A percentile compares a stretch with the other conserved stretches of the same genome.
These are phyloP conservation scores for Himantopus leucocephalus DNA, from an alignment of 2,113 vertebrate genomes.

Conservation along the genomic window DNA sequence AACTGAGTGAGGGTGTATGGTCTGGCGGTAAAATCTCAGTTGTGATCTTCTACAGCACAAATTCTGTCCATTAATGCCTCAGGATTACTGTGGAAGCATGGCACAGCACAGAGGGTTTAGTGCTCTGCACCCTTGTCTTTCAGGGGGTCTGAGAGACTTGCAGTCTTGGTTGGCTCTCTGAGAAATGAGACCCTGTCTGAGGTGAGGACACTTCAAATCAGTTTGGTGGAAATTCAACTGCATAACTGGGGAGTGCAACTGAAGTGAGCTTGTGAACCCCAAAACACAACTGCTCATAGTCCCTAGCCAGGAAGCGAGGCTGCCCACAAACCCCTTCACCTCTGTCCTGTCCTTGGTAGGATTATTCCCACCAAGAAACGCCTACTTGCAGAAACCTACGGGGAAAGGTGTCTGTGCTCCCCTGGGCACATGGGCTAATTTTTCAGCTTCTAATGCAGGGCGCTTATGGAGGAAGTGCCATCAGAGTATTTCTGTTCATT, in stretches of 20 bases:
- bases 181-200: neutral
- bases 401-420: neutral
- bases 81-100: neutral
- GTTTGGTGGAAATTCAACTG: neutral
- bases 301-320: neutral
- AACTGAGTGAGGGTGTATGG: neutral
- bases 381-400: neutral
- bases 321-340: neutral
- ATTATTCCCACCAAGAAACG: neutral
- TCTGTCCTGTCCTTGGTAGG: neutral
- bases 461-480: neutral
- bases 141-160: neutral
- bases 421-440: neutral
- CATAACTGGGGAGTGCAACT: neutral
- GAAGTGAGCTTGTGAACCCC: neutral
- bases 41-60: neutral
- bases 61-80: neutral
- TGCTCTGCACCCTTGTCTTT: neutral
- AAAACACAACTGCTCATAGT: neutral
- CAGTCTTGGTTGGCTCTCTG: neutral
- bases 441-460: neutral
- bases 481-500: neutral
- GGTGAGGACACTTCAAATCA: neutral
- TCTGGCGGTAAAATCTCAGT: neutral
- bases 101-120: neutral